Conservation (phyloP, 35 echinoderm and acorn worm genomes). For the Nesometra sesokonis region DNA sequence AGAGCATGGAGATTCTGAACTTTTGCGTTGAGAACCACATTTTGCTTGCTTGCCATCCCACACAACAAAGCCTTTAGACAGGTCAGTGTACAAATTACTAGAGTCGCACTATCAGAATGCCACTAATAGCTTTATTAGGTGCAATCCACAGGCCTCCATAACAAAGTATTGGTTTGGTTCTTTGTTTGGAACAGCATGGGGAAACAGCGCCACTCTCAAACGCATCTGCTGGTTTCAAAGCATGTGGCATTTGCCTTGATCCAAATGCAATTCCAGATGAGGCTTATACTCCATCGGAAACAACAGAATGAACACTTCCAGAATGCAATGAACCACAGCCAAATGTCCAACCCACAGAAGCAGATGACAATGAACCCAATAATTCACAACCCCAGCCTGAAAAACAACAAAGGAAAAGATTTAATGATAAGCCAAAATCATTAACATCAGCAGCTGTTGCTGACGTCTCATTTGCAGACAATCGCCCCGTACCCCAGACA, state of each 20-base stretch:
- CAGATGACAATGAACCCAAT: too few species aligned
- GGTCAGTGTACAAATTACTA: constrained; percentile 33
- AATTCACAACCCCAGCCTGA: too few species aligned
- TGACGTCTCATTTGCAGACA: too few species aligned
- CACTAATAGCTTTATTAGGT: constrained; percentile 24
- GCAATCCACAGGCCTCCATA: constrained; percentile 2
- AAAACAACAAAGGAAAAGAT: too few species aligned
- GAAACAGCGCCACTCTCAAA: constrained; percentile 26
- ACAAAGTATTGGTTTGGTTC: constrained; percentile 30
- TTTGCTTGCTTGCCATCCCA: constrained; percentile 22
- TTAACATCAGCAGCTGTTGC: too few species aligned
- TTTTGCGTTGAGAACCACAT: constrained; percentile 12
- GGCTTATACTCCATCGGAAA: too few species aligned
- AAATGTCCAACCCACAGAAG: too few species aligned
- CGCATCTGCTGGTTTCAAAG: constrained; percentile 13
- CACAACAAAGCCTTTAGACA: constrained; percentile 37
- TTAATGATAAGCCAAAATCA: too few species aligned
- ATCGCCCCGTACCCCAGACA: too few species aligned
- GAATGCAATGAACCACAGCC: too few species aligned
- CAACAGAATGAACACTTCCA: too few species aligned
- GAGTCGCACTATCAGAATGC: constrained; percentile 28
- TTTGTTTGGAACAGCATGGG: constrained; percentile 35
- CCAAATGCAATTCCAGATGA: constrained; percentile 31
- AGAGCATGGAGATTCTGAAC: neutral
- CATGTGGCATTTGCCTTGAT: constrained; percentile 40